Conservation (phyloP, 2,888 invertebrate genomes). For the Ornithoptera priamus region DNA sequence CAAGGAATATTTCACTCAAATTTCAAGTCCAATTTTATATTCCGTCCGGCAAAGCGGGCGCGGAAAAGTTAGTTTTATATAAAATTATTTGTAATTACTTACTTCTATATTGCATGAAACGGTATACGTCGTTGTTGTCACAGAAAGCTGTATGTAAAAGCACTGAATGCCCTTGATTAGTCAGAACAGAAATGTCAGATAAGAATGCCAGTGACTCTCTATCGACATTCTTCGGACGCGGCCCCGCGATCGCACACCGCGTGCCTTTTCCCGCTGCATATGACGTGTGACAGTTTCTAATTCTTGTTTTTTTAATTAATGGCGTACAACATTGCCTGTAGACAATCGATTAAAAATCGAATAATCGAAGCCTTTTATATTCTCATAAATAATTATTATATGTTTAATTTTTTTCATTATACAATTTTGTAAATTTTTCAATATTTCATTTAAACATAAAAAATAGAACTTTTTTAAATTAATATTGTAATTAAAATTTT, state of each 20-base stretch:
- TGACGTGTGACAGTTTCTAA: slow-evolving; percentile 26
- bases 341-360: background rate
- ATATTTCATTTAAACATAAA: too few relatives aligned
- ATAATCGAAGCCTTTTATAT: background rate
- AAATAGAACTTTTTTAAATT: too few relatives aligned
- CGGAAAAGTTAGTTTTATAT: too few relatives aligned
- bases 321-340: background rate
- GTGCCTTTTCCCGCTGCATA: slow-evolving; percentile 25
- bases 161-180: slow-evolving; percentile 1
- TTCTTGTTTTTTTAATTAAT: slow-evolving; percentile 2
- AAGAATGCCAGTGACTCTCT: slow-evolving; percentile 51
- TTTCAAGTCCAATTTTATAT: too few relatives aligned
- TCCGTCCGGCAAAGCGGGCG: too few relatives aligned
- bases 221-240: slow-evolving; percentile 60
- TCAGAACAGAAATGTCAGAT: slow-evolving; percentile 7
- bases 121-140: background rate
- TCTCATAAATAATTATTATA: background rate
- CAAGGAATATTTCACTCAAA: too few relatives aligned
- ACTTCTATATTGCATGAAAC: background rate
- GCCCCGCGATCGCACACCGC: slow-evolving; percentile 31
- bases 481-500: too few relatives aligned
- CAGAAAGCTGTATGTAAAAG: slow-evolving; percentile 5
- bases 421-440: too few relatives aligned
- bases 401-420: too few relatives aligned
- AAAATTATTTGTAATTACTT: background rate